Base-by-base conservation (phyloP, 1,140 invertebrate species). In the Scaptomyza montana region DNA sequence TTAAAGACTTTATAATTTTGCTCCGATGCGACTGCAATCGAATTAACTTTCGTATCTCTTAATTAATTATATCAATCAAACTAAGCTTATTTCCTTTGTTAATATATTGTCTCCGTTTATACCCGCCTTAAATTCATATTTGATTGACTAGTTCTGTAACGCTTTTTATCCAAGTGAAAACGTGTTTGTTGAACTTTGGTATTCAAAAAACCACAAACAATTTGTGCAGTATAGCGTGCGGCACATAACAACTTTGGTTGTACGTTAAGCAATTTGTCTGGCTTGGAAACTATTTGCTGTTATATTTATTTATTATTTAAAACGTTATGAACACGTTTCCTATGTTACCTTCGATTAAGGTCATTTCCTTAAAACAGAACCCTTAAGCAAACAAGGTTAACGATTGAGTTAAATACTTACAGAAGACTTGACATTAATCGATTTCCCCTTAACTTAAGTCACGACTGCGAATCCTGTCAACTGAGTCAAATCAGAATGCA, bases 281-380 rank as follows among this genome's bases (percentile, higher is more conserved):
- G 30, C 30, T 57, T 50, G 16, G 16, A 16, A 16, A 16, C 16
- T 16, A 16, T 16, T 16, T 16, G 16, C 16, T 45, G 55, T 65
- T 77, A 65, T 79, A 19, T 5, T 2, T 45, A 77, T 77, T 69
- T 66, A 74, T 81, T 80, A 80, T 80, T 80, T 77, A 74, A 57
- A 56, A 47, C 69, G 70, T 49, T 75, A 62, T 65, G 46, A 80
- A 43, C 50, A n/a, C 5, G 30, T 9, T 49, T 60, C 16, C 45
- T 39, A 10, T 46, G 47, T n/a, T 45, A 51, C 8, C 28, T 41
- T 62, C 16, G 41, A n/a, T 12, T 19, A 80, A 45, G 72, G 72
- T 59, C 72, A 54, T 47, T 5, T 46, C n/a, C 21, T 28, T 46
- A 25, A 13, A 16, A 7, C 12, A 4, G 73, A 50, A 74, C 68